Conservation (phyloP, 2,888 invertebrate genomes). For the Xanthia icteritia region DNA sequence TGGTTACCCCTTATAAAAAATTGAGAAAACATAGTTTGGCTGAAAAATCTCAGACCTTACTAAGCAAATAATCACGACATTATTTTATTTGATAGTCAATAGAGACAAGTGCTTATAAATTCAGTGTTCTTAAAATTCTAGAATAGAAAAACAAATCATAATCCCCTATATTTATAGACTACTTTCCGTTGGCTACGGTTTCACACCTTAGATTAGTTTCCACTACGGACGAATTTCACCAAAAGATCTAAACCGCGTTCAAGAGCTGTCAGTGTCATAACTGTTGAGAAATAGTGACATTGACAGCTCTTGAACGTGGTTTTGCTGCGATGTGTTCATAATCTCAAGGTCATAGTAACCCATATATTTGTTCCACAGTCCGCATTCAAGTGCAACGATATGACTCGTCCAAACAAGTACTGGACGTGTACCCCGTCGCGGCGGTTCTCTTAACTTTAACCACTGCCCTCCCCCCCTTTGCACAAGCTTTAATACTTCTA, state of each 20-base stretch:
- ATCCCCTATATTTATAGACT: too few relatives aligned
- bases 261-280: too few relatives aligned
- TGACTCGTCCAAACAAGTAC: constrained; percentile 80
- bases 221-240: too few relatives aligned
- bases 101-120: neutral
- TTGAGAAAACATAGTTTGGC: too few relatives aligned
- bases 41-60: too few relatives aligned
- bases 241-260: too few relatives aligned
- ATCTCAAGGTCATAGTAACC: constrained; percentile 34
- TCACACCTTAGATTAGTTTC: too few relatives aligned
- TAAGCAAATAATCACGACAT: neutral
- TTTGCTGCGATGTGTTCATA: neutral
- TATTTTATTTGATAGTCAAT: neutral
- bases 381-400: constrained; percentile 78
- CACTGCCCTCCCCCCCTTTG: constrained; percentile 56
- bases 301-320: too few relatives aligned
- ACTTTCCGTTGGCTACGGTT: too few relatives aligned
- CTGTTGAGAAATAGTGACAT: too few relatives aligned
- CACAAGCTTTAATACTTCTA: constrained; percentile 74
- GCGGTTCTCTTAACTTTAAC: constrained; percentile 78
- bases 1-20: neutral
- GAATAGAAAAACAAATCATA: neutral
- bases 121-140: too few relatives aligned
- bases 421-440: constrained; percentile 82
- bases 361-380: constrained; percentile 76